Percentiles rank a stretch among this genome's conserved stretches.
phyloP scores from a whole-genome alignment of 2,888 invertebrate genomes.

The Dryobotodes eremita region DNA sequence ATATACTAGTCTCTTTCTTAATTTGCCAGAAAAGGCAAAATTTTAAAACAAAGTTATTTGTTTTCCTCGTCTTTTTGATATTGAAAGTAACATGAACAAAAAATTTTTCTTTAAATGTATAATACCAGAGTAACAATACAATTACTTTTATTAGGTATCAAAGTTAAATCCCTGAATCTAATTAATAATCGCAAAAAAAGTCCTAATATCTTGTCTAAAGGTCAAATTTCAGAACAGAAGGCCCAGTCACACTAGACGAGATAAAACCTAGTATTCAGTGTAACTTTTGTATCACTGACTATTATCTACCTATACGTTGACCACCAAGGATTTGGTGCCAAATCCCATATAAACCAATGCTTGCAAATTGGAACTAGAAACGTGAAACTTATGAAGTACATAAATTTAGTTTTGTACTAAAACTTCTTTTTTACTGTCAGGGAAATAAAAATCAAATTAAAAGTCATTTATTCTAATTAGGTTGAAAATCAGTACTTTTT shows the following conservation, averaged over 20 bases:
- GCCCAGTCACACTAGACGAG: conserved; percentile 5
- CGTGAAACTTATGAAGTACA: background rate
- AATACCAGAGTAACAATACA: background rate
- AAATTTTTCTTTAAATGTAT: background rate
- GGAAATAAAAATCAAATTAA: too few relatives aligned
- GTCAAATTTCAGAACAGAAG: conserved; percentile 32
- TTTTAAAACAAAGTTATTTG: background rate
- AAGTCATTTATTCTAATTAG: too few relatives aligned
- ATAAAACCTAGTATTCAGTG: conserved; percentile 24
- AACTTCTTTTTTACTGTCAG: background rate
- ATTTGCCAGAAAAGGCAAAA: background rate
- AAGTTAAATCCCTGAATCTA: background rate
- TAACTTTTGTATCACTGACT: conserved; percentile 37
- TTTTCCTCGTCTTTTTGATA: background rate
- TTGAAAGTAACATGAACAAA: background rate
- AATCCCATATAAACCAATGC: conserved; percentile 13
- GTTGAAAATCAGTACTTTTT: too few relatives aligned
- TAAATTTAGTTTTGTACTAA: too few relatives aligned
- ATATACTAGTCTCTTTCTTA: background rate
- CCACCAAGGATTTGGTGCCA: conserved; percentile 42
- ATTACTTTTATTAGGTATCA: too few relatives aligned
- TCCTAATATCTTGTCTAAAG: background rate
- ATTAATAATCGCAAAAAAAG: conserved; percentile 4
- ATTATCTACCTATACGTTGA: conserved; percentile 16
- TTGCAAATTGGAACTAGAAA: conserved; percentile 17